Conservation (phyloP, 2,888 invertebrate genomes). For the Hypercompe scribonia region DNA sequence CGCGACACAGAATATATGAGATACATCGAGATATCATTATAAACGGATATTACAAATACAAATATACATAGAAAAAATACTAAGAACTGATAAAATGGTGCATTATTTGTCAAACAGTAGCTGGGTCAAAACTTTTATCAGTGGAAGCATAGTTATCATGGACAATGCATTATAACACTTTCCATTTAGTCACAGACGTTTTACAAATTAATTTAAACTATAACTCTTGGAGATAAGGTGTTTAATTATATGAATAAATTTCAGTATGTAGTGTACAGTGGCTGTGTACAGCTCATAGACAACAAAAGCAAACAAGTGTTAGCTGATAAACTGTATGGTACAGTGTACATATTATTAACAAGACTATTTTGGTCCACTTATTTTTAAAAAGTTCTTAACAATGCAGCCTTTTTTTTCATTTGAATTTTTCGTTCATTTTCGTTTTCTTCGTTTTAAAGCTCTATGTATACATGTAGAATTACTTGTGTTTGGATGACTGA, state of each 20-base stretch:
- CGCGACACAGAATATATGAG: too few relatives aligned
- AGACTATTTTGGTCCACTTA: not conserved
- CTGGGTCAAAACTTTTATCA: not conserved
- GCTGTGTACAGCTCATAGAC: not conserved
- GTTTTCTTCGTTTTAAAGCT: too few relatives aligned
- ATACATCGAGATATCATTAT: not conserved
- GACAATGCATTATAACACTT: not conserved
- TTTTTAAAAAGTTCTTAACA: not conserved
- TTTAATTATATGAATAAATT: not conserved
- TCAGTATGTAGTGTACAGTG: not conserved
- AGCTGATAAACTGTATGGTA: slow-evolving; percentile 2
- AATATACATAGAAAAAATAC: not conserved
- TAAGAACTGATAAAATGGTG: not conserved
- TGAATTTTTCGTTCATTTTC: too few relatives aligned
- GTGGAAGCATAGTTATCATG: not conserved
- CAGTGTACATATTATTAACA: not conserved
- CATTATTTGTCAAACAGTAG: not conserved
- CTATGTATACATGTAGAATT: too few relatives aligned
- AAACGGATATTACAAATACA: not conserved
- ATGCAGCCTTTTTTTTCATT: too few relatives aligned
- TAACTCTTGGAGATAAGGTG: not conserved
- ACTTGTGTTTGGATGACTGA: too few relatives aligned
- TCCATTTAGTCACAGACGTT: not conserved
- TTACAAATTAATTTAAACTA: not conserved
- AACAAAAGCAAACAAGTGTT: not conserved